Conservation (phyloP, 2,888 invertebrate genomes). For the Odontothrips loti region DNA sequence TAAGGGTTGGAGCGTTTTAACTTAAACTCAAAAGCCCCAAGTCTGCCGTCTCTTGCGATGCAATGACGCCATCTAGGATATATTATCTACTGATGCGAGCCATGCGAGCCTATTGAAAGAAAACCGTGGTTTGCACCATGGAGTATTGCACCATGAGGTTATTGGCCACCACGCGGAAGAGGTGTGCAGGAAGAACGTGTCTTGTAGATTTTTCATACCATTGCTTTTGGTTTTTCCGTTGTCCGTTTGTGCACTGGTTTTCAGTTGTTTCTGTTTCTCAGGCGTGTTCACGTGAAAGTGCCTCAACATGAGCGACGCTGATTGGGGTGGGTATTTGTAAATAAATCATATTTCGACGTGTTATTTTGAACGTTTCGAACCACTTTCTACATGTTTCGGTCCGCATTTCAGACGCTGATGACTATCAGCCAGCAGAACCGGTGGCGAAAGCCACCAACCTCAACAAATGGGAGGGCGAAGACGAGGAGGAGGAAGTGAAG, state of each 20-base stretch:
- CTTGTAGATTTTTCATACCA: not conserved
- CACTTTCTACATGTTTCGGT: not conserved
- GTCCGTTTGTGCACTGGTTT: not conserved
- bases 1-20: not conserved
- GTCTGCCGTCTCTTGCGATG: not conserved
- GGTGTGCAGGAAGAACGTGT: not conserved
- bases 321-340: not conserved
- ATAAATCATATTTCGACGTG: not conserved
- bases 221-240: not conserved
- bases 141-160: not conserved
- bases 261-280: not conserved
- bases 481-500: conserved; percentile 80
- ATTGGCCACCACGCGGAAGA: too few relatives aligned
- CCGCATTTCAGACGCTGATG: conserved; percentile 64
- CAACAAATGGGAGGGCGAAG: conserved; percentile 83
- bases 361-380: not conserved
- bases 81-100: not conserved
- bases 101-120: not conserved
- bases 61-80: not conserved
- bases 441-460: conserved; percentile 44
- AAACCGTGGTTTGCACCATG: not conserved
- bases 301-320: not conserved
- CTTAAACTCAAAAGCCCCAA: not conserved
- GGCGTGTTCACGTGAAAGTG: not conserved
- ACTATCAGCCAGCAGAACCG: conserved; percentile 60